phyloP scores from a whole-genome alignment of 2,888 invertebrate genomes.

The Hirtodrosophila cameraria region DNA sequence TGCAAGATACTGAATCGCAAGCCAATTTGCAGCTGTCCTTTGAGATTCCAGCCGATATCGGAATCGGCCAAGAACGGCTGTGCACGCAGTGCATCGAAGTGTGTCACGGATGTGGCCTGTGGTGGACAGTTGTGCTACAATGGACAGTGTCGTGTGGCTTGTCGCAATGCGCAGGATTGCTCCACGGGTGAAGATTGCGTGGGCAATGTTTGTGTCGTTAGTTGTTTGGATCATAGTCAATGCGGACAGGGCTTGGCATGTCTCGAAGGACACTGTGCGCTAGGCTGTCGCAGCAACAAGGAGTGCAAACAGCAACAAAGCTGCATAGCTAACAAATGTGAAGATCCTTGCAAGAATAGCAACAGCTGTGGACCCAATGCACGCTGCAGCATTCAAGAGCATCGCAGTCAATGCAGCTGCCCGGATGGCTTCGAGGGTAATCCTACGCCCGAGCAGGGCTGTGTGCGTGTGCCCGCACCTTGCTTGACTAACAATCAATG shows the following conservation, averaged over 20 bases:
- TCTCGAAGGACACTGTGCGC: conserved; percentile 90
- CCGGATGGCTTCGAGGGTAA: conserved; percentile 94
- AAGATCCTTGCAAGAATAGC: conserved; percentile 91
- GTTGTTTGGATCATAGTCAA: conserved; percentile 92
- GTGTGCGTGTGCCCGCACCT: conserved; percentile 90
- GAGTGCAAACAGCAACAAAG: conserved; percentile 91
- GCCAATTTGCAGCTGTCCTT: conserved; percentile 91
- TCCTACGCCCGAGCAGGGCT: conserved; percentile 94
- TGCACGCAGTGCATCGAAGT: conserved; percentile 88
- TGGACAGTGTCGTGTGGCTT: conserved; percentile 93
- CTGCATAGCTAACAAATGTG: conserved; percentile 93
- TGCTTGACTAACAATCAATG: conserved; percentile 90
- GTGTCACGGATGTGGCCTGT: conserved; percentile 90
- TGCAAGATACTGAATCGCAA: conserved; percentile 91
- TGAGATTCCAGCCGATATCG: conserved; percentile 89
- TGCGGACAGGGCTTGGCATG: conserved; percentile 93
- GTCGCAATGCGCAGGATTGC: conserved; percentile 91
- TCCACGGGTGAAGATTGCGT: conserved; percentile 91
- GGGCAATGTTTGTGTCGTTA: conserved; percentile 91
- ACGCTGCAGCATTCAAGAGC: conserved; percentile 90
- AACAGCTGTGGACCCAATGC: conserved; percentile 94
- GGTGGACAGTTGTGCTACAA: conserved; percentile 91
- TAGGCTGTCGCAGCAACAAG: conserved; percentile 93
- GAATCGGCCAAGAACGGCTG: conserved; percentile 89
- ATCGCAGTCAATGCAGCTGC: conserved; percentile 91